Conservation (phyloP, 2,888 invertebrate genomes). For the Dendrolimus houi region DNA sequence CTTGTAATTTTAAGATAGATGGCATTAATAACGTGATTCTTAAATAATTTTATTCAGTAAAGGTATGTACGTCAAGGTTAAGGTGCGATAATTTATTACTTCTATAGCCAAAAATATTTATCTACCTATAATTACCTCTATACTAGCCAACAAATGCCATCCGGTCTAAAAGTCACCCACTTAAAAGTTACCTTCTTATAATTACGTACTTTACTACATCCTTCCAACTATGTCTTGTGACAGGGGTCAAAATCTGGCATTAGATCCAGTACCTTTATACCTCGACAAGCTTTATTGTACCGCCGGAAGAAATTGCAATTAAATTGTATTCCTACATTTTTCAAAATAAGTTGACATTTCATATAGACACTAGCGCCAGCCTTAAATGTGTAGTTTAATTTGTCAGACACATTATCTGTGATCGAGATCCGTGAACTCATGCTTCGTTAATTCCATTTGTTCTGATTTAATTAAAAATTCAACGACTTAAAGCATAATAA, state of each 20-base stretch:
- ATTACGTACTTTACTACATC: neutral
- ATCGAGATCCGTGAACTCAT: slow-evolving; percentile 37
- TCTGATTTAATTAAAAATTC: slow-evolving; percentile 50
- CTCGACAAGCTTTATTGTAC: neutral
- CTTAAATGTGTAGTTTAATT: neutral
- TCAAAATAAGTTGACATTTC: neutral
- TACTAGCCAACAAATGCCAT: neutral
- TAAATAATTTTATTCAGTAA: too few relatives aligned
- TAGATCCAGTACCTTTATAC: neutral
- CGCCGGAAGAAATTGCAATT: neutral
- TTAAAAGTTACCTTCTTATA: neutral
- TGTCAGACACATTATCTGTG: slow-evolving; percentile 7
- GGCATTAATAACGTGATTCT: too few relatives aligned
- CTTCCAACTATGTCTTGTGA: neutral
- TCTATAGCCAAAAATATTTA: too few relatives aligned
- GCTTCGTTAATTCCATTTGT: slow-evolving; percentile 48
- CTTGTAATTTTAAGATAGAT: too few relatives aligned
- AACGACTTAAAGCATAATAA: slow-evolving; percentile 46
- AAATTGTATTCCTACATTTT: neutral
- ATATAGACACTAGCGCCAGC: too few relatives aligned
- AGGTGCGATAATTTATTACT: too few relatives aligned
- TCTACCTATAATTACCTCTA: too few relatives aligned
- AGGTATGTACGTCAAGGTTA: too few relatives aligned
- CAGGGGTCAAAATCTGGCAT: neutral
- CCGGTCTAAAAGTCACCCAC: neutral